These are phyloP conservation scores for Condylura cristata DNA, from an alignment of 2,113 vertebrate species.

Conservation along the genomic window DNA sequence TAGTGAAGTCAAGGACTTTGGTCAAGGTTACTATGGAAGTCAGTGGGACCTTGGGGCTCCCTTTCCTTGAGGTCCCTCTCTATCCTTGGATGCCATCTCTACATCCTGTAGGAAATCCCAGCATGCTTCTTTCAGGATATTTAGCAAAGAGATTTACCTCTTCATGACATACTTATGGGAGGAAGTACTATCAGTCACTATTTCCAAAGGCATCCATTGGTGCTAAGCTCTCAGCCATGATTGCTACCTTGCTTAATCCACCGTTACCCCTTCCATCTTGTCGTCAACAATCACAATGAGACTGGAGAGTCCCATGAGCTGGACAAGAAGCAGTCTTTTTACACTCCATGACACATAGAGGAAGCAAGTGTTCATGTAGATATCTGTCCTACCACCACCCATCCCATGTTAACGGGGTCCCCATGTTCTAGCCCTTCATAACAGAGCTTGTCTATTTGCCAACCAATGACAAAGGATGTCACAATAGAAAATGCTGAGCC, in stretches of 20 bases:
- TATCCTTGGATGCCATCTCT: neutral
- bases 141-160: neutral
- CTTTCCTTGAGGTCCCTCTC: neutral
- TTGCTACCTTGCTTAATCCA: neutral
- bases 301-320: neutral
- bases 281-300: constrained; percentile 44
- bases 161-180: neutral
- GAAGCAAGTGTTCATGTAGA: neutral
- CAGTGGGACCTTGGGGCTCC: neutral
- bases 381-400: neutral
- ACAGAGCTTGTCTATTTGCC: neutral
- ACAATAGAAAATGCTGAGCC: neutral
- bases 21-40: neutral
- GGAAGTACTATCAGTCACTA: neutral
- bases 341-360: neutral
- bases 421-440: neutral
- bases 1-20: neutral
- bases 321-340: neutral
- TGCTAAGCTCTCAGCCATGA: neutral
- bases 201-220: neutral
- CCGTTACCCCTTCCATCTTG: neutral
- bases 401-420: neutral
- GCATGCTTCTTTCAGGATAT: neutral
- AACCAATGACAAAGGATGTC: neutral
- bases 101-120: neutral